Evolutionary conservation across 1,140 invertebrate species (phyloP), one percentile per base, ranked within the genome.

Genomic region (Drosophila varians): DNA sequence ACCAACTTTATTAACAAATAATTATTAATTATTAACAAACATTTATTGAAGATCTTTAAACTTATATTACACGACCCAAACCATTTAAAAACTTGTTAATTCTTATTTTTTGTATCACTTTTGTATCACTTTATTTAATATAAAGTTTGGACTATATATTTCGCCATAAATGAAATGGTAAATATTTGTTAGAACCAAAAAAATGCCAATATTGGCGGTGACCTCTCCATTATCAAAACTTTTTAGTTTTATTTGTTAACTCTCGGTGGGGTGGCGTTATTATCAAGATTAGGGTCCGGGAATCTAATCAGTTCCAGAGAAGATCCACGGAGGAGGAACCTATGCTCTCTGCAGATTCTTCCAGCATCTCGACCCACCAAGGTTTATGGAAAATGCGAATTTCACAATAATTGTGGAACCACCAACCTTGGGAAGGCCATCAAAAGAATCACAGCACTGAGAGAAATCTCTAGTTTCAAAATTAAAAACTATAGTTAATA

Each of bases 351-450:
- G 60, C 46, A 43, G 36, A 66, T 40, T 61, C 18, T 64, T 64
- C 56, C 55, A 64, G 55, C 42, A 46, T 12, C 19, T 18, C 7
- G 9, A 43, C 19, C 18, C n/a, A 57, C 8, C 26, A 43, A 68
- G 36, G 64, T 19, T 53, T 18, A 18, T 56, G 43, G 23, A 34
- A 43, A 56, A 56, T 36, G 21, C 11, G 45, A 52, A 66, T 66
- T 68, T 68, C 64, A 66, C 64, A 66, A 68, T 18, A 28, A 45
- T n/a, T n/a, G 3, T 26, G 34, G 47, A 9, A 14, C 19, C 34
- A 11, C 46, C 46, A 52, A 65, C 60, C 61, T 65, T 36, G 19
- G 16, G 19, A 66, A 53, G 62, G 62, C 62, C 45, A 66, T 19
- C 23, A 9, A 25, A 53, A 36, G 38, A 66, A 36, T 68, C 16